Percentiles rank a stretch among this genome's conserved stretches.
Evolutionary conservation across 2,113 vertebrate species (phyloP).

Genomic region (Cottus gobio): DNA sequence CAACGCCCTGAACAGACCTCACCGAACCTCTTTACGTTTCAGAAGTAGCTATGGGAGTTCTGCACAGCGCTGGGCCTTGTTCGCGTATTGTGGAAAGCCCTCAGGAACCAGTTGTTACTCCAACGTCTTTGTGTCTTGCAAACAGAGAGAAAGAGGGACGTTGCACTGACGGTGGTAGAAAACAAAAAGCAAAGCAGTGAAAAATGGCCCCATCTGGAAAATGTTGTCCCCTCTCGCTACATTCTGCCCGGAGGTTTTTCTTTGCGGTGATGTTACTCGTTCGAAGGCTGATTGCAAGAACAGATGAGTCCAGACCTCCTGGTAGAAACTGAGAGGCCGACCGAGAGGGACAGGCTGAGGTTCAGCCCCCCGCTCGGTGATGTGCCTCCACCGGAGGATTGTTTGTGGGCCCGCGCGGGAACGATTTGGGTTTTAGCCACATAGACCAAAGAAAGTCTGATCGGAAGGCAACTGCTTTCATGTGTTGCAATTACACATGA

Average conservation of each 20-base stretch:
- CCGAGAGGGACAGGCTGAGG: slow-evolving; percentile 4
- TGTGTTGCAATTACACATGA: slow-evolving; percentile 66
- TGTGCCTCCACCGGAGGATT: slow-evolving; percentile 36
- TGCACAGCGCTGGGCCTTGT: slow-evolving; percentile 45
- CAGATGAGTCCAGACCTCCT: slow-evolving; percentile 63
- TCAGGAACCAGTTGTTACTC: slow-evolving; percentile 57
- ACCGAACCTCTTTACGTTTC: slow-evolving; percentile 54
- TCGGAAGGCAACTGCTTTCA: slow-evolving; percentile 56
- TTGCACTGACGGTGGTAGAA: slow-evolving; percentile 19
- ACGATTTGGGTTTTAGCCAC: slow-evolving; percentile 27
- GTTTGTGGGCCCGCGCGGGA: slow-evolving; percentile 39
- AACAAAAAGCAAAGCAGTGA: slow-evolving; percentile 22
- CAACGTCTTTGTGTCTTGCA: slow-evolving; percentile 56
- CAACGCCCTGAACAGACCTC: slow-evolving; percentile 40
- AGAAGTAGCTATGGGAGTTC: slow-evolving; percentile 46
- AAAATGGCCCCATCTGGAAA: slow-evolving; percentile 63
- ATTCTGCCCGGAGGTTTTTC: slow-evolving; percentile 42
- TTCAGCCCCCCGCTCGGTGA: slow-evolving; percentile 38
- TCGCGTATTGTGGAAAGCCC: slow-evolving; percentile 41
- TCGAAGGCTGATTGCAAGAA: slow-evolving; percentile 67
- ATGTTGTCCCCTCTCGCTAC: slow-evolving; percentile 46
- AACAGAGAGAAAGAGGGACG: slow-evolving; percentile 1
- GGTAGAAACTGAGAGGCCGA: slow-evolving; percentile 22
- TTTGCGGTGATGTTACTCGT: slow-evolving; percentile 46
- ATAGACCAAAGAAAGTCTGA: slow-evolving; percentile 48